phyloP scores from a whole-genome alignment of 2,888 invertebrate species.

The Ornithoptera priamus region DNA sequence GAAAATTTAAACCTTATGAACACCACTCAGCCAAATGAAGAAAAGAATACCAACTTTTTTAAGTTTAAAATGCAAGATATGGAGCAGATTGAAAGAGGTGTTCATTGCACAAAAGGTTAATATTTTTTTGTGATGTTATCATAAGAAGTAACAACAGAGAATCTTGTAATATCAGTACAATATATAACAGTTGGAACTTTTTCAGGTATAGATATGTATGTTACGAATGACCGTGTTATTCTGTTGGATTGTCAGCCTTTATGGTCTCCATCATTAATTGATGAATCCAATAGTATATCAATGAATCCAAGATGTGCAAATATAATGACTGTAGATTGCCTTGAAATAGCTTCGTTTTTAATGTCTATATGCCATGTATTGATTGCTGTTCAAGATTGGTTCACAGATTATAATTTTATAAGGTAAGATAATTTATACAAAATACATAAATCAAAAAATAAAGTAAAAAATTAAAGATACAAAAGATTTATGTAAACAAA shows the following conservation, averaged over 20 bases:
- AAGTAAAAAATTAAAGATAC: background rate
- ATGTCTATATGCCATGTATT: constrained; percentile 95
- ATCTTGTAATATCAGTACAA: background rate
- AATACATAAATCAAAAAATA: background rate
- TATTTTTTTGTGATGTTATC: background rate
- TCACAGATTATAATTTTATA: constrained; percentile 89
- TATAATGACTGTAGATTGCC: constrained; percentile 83
- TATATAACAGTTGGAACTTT: constrained; percentile 29
- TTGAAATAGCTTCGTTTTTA: constrained; percentile 90
- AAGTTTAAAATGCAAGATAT: constrained; percentile 81
- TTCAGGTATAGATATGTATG: constrained; percentile 85
- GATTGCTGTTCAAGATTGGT: constrained; percentile 93
- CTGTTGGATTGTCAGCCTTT: constrained; percentile 94
- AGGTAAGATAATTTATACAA: constrained; percentile 67
- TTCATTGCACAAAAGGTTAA: constrained; percentile 86
- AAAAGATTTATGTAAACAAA: too few species aligned
- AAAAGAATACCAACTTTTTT: constrained; percentile 47
- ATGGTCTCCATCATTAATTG: constrained; percentile 87
- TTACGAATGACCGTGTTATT: constrained; percentile 87
- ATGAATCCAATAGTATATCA: constrained; percentile 74
- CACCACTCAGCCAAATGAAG: constrained; percentile 36
- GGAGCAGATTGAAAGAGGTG: constrained; percentile 82
- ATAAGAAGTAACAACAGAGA: background rate
- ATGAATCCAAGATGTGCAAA: constrained; percentile 76
- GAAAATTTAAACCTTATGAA: constrained; percentile 53